Base-by-base conservation (phyloP, 2,797 vertebrate species). In the Enteromius fasciolatus region DNA sequence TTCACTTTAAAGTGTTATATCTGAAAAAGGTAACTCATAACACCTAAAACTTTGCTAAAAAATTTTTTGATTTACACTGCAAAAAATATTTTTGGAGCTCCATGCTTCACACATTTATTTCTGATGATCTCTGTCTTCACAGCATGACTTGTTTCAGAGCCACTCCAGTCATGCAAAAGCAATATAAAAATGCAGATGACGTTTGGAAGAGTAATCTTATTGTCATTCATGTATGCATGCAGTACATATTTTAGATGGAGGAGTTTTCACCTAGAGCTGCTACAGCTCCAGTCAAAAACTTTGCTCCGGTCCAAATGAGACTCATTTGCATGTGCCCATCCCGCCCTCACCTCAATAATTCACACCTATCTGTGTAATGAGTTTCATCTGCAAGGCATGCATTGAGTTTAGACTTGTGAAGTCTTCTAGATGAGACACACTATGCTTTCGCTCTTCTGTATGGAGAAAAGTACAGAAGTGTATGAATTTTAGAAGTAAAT, bases 311-410 rank as follows among this genome's bases (percentile, higher is more conserved):
- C 83, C 87, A 86, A 85, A 83, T 86, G 78, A 86, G 81, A 41
- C 72, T 85, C 72, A 89, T 92, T 91, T 92, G 88, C 90, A 92
- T 91, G 83, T 80, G 70, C 88, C 77, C 41, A 90, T 86, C 86
- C 89, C 83, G 88, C 90, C 91, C 67, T 87, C 90, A 82, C 77
- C 86, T 91, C 88, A 89, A 90, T 91, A 92, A 92, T 92, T 90
- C 36, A 93, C 87, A 87, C 84, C 83, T 85, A 48, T 72, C 41
- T 25, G 68, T 64, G 28, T 64, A 50, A 81, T 59, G 68, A 0
- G 4, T 63, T 81, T 63, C 25, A 73, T 63, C 79, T 25, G 52
- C 44, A 15, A 81, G 41, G 88, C 83, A 76, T 75, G 69, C 50
- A 64, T 63, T 36, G 3, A 80, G 46, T 44, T 73, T 28, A 59